Percentiles rank a stretch among this genome's conserved stretches.
Evolutionary conservation across 2,113 vertebrate species (phyloP).

Genomic region (Bos indicus): DNA sequence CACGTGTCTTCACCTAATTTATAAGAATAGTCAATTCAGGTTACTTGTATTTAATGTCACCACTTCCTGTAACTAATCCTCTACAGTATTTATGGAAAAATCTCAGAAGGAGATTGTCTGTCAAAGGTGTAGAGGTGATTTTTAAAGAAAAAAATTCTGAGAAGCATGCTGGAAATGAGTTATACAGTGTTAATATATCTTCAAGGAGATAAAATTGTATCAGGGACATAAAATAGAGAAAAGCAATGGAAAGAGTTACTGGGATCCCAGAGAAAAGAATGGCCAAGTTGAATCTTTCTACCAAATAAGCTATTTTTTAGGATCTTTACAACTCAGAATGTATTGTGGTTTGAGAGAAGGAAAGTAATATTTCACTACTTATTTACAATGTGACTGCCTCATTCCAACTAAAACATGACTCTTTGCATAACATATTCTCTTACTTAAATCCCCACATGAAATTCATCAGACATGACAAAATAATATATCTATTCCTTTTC

Average conservation of each 20-base stretch:
- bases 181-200: neutral
- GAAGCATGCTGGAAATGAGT: neutral
- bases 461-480: slow-evolving; percentile 31
- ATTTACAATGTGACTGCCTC: neutral
- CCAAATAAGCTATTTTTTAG: neutral
- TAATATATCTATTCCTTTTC: neutral
- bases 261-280: neutral
- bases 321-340: neutral
- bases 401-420: slow-evolving; percentile 31
- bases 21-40: neutral
- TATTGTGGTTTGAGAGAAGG: neutral
- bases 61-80: neutral
- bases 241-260: neutral
- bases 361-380: neutral
- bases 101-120: neutral
- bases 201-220: neutral
- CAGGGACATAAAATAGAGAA: neutral
- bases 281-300: neutral
- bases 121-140: neutral
- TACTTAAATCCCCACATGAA: slow-evolving; percentile 27
- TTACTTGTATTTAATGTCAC: neutral
- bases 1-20: neutral
- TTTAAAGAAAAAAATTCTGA: neutral
- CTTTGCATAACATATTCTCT: neutral
- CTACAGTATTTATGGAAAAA: neutral